These are phyloP conservation scores for Arctopsyche grandis DNA, from an alignment of 1,140 invertebrate genomes.

Conservation along the genomic window DNA sequence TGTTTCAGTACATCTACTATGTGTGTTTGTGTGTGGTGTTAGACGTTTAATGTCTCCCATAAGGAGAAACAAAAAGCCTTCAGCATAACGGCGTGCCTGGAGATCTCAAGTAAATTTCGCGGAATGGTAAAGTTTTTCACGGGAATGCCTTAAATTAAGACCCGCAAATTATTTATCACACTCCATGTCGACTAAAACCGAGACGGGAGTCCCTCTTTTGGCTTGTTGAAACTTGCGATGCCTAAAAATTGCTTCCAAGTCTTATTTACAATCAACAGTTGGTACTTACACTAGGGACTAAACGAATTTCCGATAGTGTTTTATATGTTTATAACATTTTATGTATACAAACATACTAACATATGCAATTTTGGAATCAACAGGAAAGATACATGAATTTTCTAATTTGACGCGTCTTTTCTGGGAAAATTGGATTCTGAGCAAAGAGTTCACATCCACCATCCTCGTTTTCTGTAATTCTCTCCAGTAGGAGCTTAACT, in stretches of 20 bases:
- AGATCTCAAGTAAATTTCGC: background rate
- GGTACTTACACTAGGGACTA: no score
- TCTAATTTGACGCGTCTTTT: background rate
- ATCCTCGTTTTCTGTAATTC: conserved; percentile 16
- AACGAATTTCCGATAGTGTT: no score
- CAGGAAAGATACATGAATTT: background rate
- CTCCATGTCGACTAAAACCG: background rate
- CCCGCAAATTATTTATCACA: conserved; percentile 25
- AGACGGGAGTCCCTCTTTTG: no score
- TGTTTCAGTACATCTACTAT: background rate
- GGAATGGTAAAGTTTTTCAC: conserved; percentile 16
- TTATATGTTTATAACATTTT: no score
- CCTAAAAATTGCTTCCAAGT: no score
- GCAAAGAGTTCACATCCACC: background rate
- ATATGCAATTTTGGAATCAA: no score
- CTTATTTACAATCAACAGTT: no score
- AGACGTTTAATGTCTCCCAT: conserved; percentile 33
- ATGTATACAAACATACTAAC: no score
- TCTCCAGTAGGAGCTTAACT: conserved; percentile 31
- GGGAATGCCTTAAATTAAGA: conserved; percentile 18
- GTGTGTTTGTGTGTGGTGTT: conserved; percentile 5
- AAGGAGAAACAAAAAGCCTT: conserved; percentile 38
- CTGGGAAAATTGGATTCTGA: background rate
- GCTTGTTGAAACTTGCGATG: no score
- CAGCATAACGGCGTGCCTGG: background rate